Percentiles rank a stretch among this genome's conserved stretches.
phyloP scores from a whole-genome alignment of 2,797 vertebrate species.

The Cephalopachus bancanus region DNA sequence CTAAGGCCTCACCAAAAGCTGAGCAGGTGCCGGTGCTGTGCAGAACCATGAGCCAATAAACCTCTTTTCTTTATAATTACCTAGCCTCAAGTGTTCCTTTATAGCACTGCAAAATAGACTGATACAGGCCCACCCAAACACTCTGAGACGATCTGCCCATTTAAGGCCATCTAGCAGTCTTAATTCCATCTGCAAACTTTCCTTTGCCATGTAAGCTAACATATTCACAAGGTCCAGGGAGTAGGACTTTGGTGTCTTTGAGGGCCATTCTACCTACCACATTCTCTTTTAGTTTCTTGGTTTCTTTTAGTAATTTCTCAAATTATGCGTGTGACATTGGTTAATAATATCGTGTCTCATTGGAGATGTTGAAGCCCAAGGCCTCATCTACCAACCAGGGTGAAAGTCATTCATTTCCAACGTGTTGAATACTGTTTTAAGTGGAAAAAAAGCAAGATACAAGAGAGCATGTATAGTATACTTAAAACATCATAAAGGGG shows the following conservation, averaged over 20 bases:
- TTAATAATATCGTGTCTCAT: not conserved
- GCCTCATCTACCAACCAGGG: not conserved
- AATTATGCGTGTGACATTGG: not conserved
- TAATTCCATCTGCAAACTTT: not conserved
- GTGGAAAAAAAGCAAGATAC: slow-evolving; percentile 22
- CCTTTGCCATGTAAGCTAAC: slow-evolving; percentile 6
- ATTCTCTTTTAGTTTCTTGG: slow-evolving; percentile 16
- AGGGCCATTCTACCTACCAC: not conserved
- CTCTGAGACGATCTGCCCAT: not conserved
- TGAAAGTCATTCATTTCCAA: slow-evolving; percentile 20
- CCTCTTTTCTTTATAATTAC: too few species aligned
- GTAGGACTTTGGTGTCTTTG: not conserved
- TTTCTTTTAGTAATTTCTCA: slow-evolving; percentile 42
- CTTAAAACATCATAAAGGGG: not conserved
- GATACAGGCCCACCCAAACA: not conserved
- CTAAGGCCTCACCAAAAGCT: too few species aligned
- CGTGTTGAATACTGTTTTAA: not conserved
- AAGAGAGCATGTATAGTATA: not conserved
- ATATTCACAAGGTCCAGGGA: not conserved
- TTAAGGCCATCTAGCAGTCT: not conserved
- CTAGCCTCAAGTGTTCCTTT: too few species aligned
- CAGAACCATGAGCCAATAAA: too few species aligned
- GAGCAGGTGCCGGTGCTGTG: too few species aligned
- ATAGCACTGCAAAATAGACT: too few species aligned
- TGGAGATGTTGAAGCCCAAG: not conserved